phyloP scores from a whole-genome alignment of 1,140 invertebrate species.

The Zaprionus nigranus region DNA sequence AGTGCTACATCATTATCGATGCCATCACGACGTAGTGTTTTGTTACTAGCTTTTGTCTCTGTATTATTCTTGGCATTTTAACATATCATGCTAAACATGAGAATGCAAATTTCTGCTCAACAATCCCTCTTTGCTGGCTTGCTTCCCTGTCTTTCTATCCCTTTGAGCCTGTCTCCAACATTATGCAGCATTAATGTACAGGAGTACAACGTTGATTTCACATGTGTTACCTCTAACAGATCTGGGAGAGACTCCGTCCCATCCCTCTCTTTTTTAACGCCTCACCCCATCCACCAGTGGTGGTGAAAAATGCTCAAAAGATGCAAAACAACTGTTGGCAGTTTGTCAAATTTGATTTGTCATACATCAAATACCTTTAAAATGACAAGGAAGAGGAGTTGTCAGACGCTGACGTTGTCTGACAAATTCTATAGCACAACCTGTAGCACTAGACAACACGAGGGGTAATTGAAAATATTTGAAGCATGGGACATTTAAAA shows the following conservation, averaged over 20 bases:
- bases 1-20: slow-evolving; percentile 50
- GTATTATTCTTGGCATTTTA: slow-evolving; percentile 49
- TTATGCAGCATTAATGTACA: slow-evolving; percentile 70
- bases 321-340: slow-evolving; percentile 82
- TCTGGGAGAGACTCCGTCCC: neutral
- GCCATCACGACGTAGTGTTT: slow-evolving; percentile 50
- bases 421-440: neutral
- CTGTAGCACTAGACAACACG: neutral
- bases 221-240: slow-evolving; percentile 42
- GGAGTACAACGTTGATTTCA: slow-evolving; percentile 73
- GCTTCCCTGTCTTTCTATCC: slow-evolving; percentile 7
- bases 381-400: slow-evolving; percentile 61
- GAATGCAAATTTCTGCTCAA: slow-evolving; percentile 68
- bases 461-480: slow-evolving; percentile 5
- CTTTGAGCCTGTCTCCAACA: slow-evolving; percentile 33
- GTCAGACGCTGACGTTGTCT: slow-evolving; percentile 44
- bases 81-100: slow-evolving; percentile 76
- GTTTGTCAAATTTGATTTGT: slow-evolving; percentile 83
- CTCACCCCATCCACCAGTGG: neutral
- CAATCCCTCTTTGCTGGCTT: neutral
- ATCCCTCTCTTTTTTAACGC: neutral
- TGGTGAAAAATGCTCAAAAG: slow-evolving; percentile 73
- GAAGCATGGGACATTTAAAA: neutral
- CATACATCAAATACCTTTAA: slow-evolving; percentile 81
- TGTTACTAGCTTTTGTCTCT: slow-evolving; percentile 32